Evolutionary conservation across 2,888 invertebrate species (phyloP).

Genomic region (Mystacides longicornis): DNA sequence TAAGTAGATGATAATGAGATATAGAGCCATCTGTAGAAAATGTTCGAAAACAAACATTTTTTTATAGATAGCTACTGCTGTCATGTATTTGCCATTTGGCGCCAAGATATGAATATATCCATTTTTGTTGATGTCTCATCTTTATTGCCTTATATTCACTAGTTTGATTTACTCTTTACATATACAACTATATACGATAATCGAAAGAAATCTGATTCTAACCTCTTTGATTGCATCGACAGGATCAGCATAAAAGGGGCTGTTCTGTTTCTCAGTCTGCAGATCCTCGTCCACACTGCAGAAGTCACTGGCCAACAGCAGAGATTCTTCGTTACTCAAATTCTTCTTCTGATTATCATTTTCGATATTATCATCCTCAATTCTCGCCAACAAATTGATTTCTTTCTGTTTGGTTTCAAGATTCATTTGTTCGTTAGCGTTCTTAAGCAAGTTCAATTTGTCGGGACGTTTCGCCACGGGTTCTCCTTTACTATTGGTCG

Average conservation of each 20-base stretch:
- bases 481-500: slow-evolving; percentile 46
- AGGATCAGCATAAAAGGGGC: slow-evolving; percentile 86
- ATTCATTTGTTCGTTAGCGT: slow-evolving; percentile 46
- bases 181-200: too few relatives aligned
- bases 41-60: too few relatives aligned
- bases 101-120: too few relatives aligned
- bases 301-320: slow-evolving; percentile 23
- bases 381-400: slow-evolving; percentile 8
- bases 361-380: slow-evolving; percentile 45
- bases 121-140: too few relatives aligned
- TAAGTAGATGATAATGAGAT: too few relatives aligned
- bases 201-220: too few relatives aligned
- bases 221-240: slow-evolving; percentile 71
- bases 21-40: too few relatives aligned
- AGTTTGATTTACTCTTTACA: too few relatives aligned
- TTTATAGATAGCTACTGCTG: too few relatives aligned
- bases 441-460: slow-evolving; percentile 42
- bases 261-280: slow-evolving; percentile 61
- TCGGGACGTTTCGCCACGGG: slow-evolving; percentile 45
- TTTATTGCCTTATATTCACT: too few relatives aligned
- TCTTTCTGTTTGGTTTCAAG: slow-evolving; percentile 21
- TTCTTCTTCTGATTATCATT: slow-evolving; percentile 45
- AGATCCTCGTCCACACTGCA: slow-evolving; percentile 32
- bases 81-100: too few relatives aligned
- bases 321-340: slow-evolving; percentile 28